A percentile compares a stretch with the other conserved stretches of the same genome.
phyloP scores from a whole-genome alignment of 1,140 invertebrate genomes.

The Eupristina koningsbergeri region DNA sequence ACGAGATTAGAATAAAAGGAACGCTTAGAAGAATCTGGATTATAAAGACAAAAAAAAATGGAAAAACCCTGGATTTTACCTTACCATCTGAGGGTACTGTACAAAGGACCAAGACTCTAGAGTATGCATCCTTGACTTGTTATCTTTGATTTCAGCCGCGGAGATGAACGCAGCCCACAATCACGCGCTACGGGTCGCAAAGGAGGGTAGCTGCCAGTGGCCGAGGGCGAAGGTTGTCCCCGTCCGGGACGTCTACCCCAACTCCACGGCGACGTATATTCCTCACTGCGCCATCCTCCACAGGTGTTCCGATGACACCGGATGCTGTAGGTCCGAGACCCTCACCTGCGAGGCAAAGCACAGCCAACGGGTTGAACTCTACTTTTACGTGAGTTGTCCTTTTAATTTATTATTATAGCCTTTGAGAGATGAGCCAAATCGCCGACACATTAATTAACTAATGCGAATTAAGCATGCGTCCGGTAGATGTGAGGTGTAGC shows the following conservation, averaged over 20 bases:
- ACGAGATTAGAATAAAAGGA: too few species aligned
- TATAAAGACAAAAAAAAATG: too few species aligned
- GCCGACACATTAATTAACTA: too few species aligned
- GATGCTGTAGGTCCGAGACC: slow-evolving; percentile 79
- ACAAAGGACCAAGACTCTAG: too few species aligned
- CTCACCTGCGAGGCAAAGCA: slow-evolving; percentile 80
- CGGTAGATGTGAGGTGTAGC: too few species aligned
- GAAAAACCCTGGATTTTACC: too few species aligned
- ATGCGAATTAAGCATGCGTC: too few species aligned
- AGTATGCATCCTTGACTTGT: too few species aligned
- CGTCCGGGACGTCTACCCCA: slow-evolving; percentile 78
- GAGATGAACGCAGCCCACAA: slow-evolving; percentile 73
- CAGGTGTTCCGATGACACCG: slow-evolving; percentile 84
- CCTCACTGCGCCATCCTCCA: slow-evolving; percentile 84
- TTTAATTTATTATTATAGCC: too few species aligned
- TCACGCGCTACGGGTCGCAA: slow-evolving; percentile 75
- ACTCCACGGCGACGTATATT: slow-evolving; percentile 79
- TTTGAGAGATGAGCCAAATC: too few species aligned
- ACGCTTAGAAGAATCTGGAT: too few species aligned
- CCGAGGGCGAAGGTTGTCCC: slow-evolving; percentile 78
- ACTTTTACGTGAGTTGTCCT: slow-evolving; percentile 80
- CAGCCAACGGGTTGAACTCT: slow-evolving; percentile 77
- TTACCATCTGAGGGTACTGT: too few species aligned
- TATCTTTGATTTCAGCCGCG: slow-evolving; percentile 61
- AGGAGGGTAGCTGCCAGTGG: slow-evolving; percentile 76